Percentiles rank a stretch among this genome's conserved stretches.
phyloP scores from a whole-genome alignment of 2,113 vertebrate species.

The Myocastor coypus region DNA sequence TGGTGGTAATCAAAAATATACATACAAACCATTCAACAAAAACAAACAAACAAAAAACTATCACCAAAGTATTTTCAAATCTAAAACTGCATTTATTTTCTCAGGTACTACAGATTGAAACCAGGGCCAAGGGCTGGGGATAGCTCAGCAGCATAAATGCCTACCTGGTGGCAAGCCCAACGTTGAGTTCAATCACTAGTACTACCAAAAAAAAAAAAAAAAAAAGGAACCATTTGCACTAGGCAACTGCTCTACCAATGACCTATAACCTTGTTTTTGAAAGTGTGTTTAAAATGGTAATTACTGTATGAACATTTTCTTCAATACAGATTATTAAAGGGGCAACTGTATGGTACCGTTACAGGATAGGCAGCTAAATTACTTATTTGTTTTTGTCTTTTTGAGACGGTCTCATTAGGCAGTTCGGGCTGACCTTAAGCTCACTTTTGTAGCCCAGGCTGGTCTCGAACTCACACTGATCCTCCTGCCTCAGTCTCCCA shows the following conservation, averaged over 20 bases:
- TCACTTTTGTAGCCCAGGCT: no score
- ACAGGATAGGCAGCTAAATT: no score
- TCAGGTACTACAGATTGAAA: not conserved
- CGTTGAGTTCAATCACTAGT: no score
- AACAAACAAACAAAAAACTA: not conserved
- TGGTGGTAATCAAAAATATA: not conserved
- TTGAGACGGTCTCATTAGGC: no score
- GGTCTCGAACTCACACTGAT: no score
- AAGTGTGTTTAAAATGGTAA: conserved; percentile 17
- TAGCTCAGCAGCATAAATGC: no score
- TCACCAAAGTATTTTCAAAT: conserved; percentile 20
- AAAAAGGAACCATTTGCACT: not conserved
- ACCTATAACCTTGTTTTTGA: not conserved
- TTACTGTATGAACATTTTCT: conserved; percentile 11
- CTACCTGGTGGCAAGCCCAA: no score
- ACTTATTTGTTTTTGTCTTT: no score
- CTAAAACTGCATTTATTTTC: not conserved
- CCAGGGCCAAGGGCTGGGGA: not conserved
- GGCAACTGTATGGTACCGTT: not conserved
- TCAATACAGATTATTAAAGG: not conserved
- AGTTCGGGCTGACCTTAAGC: no score
- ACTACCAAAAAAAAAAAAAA: no score
- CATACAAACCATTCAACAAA: not conserved
- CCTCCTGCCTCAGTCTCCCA: no score
- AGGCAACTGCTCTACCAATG: not conserved